Base-by-base conservation (phyloP, 1,140 invertebrate species). In the Nephotettix cincticeps region DNA sequence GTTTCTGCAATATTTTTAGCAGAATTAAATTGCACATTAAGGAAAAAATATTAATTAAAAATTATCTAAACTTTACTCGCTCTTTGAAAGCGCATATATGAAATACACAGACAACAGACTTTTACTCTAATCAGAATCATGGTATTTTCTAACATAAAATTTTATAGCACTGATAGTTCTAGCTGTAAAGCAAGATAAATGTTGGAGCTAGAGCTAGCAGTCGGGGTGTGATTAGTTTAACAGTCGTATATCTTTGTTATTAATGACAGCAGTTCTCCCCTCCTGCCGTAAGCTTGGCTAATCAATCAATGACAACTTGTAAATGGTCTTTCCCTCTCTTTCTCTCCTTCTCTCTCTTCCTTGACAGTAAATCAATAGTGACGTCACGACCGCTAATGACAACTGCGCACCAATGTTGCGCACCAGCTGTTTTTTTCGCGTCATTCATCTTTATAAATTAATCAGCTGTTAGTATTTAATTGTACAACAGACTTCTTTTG, bases 401-500 rank as follows among this genome's bases (percentile, higher is more conserved):
- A 61, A 61, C 56, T 61, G 56, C 56, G 56, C 56, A 61, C 14
- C 56, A 61, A 61, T 61, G 56, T 61, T 61, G 56, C 56, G 56
- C 56, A 61, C 56, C 56, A 61, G 56, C 56, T 61, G 56, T 61
- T 61, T 61, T 61, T 61, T 61, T 61, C 56, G 56, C 56, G 56
- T 61, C 56, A 61, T 61, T 61, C 56, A 61, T 27, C 56, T 61
- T 61, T 61, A 61, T 61, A 61, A 61, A 61, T 61, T 61, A 61
- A 61, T 61, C 56, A 61, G 56, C 56, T 61, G 56, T 61, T 61
- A 61, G 56, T 61, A 61, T 61, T 61, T 61, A 61, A 61, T 61
- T 61, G 56, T 61, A 61, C 27, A 61, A 61, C 56, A 61, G 56
- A 61, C 23, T 61, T 61, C 56, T 61, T 61, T 61, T 61, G 56